Evolutionary conservation across 2,888 invertebrate genomes (phyloP).

Genomic region (Ypsolopha scabrella): DNA sequence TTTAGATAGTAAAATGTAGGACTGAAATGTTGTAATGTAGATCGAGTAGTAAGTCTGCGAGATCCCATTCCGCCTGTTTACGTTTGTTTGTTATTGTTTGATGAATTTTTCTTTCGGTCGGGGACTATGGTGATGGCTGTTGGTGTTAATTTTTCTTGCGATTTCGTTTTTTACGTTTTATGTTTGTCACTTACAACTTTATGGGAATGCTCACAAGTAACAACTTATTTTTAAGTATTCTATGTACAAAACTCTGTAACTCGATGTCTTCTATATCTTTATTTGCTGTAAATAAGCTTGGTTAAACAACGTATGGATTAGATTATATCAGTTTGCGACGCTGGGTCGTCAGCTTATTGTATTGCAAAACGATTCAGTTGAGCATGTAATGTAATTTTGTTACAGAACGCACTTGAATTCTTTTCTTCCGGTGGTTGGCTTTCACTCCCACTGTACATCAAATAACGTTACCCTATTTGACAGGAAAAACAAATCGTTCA

Average conservation of each 20-base stretch:
- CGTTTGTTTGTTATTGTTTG: slow-evolving; percentile 41
- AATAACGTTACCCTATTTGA: background rate
- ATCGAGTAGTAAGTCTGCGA: background rate
- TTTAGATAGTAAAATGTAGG: background rate
- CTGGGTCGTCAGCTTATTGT: no score
- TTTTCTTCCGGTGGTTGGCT: no score
- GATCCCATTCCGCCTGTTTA: slow-evolving; percentile 2
- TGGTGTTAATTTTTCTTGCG: slow-evolving; percentile 35
- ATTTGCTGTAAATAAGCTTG: slow-evolving; percentile 4
- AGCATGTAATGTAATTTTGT: no score
- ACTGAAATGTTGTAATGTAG: background rate
- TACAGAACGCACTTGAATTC: no score
- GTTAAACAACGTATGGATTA: background rate
- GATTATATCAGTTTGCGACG: no score
- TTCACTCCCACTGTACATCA: no score
- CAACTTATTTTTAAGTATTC: no score
- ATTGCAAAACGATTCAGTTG: no score
- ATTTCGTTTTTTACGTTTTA: background rate
- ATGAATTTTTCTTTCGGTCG: slow-evolving; percentile 46
- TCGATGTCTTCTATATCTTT: background rate
- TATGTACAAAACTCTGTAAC: no score
- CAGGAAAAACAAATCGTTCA: slow-evolving; percentile 94
- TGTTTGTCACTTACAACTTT: background rate
- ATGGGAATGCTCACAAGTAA: background rate
- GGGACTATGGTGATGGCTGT: slow-evolving; percentile 54